Evolutionary conservation across 2,113 vertebrate species (phyloP).

Genomic region (Xyliphius kryptos): DNA sequence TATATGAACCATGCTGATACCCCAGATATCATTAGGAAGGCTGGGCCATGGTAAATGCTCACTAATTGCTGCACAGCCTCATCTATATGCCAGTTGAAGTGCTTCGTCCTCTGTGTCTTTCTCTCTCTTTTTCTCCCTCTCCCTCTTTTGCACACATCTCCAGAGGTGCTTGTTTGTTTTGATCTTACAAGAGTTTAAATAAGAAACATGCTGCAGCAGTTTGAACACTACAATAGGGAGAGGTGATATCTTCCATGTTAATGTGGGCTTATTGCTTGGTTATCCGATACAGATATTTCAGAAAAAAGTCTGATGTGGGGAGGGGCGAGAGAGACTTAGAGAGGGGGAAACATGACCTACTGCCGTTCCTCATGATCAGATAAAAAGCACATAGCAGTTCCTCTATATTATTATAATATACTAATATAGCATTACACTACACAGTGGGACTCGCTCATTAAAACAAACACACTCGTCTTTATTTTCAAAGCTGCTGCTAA

Average conservation of each 20-base stretch:
- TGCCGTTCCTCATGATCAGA: background rate
- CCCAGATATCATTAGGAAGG: slow-evolving; percentile 36
- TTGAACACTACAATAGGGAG: slow-evolving; percentile 13
- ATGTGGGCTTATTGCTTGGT: background rate
- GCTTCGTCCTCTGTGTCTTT: background rate
- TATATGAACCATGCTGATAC: slow-evolving; percentile 12
- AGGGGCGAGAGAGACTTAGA: background rate
- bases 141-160: background rate
- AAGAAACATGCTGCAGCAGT: slow-evolving; percentile 10
- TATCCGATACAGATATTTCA: background rate
- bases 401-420: no score
- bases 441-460: no score
- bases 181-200: slow-evolving; percentile 29
- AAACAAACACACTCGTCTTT: no score
- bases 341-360: background rate
- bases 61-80: slow-evolving; percentile 31
- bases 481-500: no score
- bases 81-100: slow-evolving; percentile 41
- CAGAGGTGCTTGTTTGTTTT: slow-evolving; percentile 29
- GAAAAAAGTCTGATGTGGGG: background rate
- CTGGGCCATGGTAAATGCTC: slow-evolving; percentile 23
- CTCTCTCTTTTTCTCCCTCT: background rate
- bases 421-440: no score
- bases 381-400: slow-evolving; percentile 4
- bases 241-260: slow-evolving; percentile 21